These are phyloP conservation scores for Steinernema scapterisci DNA, from an alignment of 2,888 invertebrate species.

Conservation along the genomic window DNA sequence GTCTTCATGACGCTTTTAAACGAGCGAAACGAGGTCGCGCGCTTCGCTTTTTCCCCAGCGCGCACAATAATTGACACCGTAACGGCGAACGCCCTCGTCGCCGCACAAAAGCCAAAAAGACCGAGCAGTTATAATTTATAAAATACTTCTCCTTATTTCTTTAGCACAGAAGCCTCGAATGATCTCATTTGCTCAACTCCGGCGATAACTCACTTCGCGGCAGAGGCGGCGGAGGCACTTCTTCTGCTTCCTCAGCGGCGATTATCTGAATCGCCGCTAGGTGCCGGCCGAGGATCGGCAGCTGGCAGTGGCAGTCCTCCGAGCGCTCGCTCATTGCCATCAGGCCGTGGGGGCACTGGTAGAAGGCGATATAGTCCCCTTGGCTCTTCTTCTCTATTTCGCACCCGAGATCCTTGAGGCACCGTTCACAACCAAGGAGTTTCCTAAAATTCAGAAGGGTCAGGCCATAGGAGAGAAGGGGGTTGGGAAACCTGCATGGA, in stretches of 20 bases:
- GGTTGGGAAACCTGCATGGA: slow-evolving; percentile 58
- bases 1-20: slow-evolving; percentile 16
- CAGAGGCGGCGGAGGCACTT: neutral
- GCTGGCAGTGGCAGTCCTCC: slow-evolving; percentile 64
- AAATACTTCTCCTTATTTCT: slow-evolving; percentile 16
- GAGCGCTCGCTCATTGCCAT: slow-evolving; percentile 48
- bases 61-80: slow-evolving; percentile 22
- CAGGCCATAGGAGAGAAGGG: neutral
- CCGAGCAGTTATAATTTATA: slow-evolving; percentile 25
- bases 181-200: slow-evolving; percentile 30
- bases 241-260: neutral
- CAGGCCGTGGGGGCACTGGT: slow-evolving; percentile 64
- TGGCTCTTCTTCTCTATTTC: slow-evolving; percentile 53
- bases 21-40: slow-evolving; percentile 24
- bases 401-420: slow-evolving; percentile 57
- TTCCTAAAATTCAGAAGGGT: slow-evolving; percentile 49
- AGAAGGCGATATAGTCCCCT: slow-evolving; percentile 55
- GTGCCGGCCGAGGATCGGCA: slow-evolving; percentile 42
- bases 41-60: slow-evolving; percentile 27
- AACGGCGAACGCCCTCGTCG: slow-evolving; percentile 18
- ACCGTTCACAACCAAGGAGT: slow-evolving; percentile 63
- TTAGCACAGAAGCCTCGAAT: neutral
- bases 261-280: slow-evolving; percentile 13
- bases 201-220: slow-evolving; percentile 31
- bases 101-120: slow-evolving; percentile 6